phyloP scores from a whole-genome alignment of 2,888 invertebrate species.

The Cataglyphis albicans region DNA sequence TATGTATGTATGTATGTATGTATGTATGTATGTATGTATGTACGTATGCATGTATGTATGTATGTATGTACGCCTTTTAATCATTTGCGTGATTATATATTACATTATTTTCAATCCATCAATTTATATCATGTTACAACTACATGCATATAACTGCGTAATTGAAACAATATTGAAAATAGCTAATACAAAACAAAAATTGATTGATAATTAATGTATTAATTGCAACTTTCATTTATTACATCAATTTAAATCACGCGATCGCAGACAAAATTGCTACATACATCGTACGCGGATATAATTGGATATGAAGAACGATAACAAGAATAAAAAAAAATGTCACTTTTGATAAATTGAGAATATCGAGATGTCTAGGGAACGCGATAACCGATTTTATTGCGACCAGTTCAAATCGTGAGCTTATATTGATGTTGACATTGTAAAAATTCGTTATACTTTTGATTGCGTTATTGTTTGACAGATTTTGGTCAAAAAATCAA shows the following conservation, averaged over 20 bases:
- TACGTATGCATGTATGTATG: too few species aligned
- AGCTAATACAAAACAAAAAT: not conserved
- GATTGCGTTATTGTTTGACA: constrained; percentile 13
- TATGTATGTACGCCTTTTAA: not conserved
- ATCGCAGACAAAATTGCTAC: not conserved
- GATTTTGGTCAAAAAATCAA: constrained; percentile 7
- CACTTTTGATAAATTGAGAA: constrained; percentile 1
- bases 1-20: not conserved
- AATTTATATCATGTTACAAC: constrained; percentile 14
- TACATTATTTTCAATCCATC: constrained; percentile 15
- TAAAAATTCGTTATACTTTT: constrained; percentile 5
- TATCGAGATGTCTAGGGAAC: not conserved
- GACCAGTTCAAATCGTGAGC: not conserved
- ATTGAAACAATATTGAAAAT: constrained; percentile 14
- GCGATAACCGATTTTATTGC: constrained; percentile 10
- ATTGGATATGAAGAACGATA: not conserved
- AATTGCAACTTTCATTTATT: not conserved
- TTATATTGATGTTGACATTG: not conserved
- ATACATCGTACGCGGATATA: not conserved
- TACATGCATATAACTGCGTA: not conserved
- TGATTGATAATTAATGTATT: not conserved
- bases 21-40: too few species aligned
- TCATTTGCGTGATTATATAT: constrained; percentile 27
- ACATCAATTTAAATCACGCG: not conserved
- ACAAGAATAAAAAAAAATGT: not conserved